Base-by-base conservation (phyloP, 2,888 invertebrate genomes). In the Archaeoteleia sp. region DNA sequence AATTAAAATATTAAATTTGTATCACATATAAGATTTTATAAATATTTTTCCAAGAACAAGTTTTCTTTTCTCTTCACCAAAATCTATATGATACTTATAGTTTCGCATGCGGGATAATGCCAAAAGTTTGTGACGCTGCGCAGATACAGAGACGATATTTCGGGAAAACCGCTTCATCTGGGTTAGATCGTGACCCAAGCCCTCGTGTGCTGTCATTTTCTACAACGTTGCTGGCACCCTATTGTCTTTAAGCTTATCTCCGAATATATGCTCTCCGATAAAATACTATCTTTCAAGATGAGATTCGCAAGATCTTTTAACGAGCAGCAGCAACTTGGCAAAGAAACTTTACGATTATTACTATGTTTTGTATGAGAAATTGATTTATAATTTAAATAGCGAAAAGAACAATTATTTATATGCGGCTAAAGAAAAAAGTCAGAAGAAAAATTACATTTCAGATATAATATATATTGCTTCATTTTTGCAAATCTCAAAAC, bases 161-260 rank as follows among this genome's bases (percentile, higher is more conserved):
- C 23, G 40, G 13, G 2, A 20, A 13, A 30, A 25, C 40, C 23
- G 10, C 39, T 43, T 37, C 34, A 54, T 54, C 43, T 54, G 35
- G 42, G 32, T 54, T 40, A 40, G 39, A 42, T 27, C 35, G 35
- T 54, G 25, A 9, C 14, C 15, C 23, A 2, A 54, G 34, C 35
- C 35, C 37, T 43, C 27, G 34, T 34, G 8, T 25, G 17, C 27
- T 30, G 17, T 43, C 42, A 54, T 43, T 43, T 53, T 27, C 34
- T 7, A 43, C 54, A 10, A 54, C 23, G 12, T 54, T 43, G 23
- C 10, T 32, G 14, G 43, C 54, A 54, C 43, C 54, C 54, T 12
- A 54, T 43, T 54, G 54, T 54, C 43, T 54, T 54, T 15, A 43
- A 23, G 25, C 43, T 54, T 35, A 54, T 32, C 43, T 20, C n/a